phyloP scores from a whole-genome alignment of 2,888 invertebrate genomes.

The Tiphia femorata region DNA sequence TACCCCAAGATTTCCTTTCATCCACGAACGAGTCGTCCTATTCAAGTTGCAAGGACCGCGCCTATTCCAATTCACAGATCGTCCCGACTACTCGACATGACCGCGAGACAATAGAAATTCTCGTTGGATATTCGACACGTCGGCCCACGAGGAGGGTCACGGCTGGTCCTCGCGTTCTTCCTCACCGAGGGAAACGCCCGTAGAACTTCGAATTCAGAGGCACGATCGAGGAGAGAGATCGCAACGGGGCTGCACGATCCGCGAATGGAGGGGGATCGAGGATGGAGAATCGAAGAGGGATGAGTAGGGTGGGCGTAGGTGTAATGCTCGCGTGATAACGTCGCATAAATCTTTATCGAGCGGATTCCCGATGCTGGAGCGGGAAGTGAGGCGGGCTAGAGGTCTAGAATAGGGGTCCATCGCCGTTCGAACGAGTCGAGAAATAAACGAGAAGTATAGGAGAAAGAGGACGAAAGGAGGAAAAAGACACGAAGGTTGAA shows the following conservation, averaged over 20 bases:
- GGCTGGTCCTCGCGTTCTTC: too few relatives aligned
- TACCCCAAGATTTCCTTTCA: background rate
- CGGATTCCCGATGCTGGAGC: conserved; percentile 5
- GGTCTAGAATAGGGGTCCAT: conserved; percentile 9
- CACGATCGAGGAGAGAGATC: background rate
- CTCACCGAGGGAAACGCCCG: too few relatives aligned
- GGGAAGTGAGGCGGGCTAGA: background rate
- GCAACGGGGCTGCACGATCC: too few relatives aligned
- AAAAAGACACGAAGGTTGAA: background rate
- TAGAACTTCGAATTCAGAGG: background rate
- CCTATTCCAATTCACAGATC: background rate
- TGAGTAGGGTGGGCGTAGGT: background rate
- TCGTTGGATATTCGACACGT: too few relatives aligned
- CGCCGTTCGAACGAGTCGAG: background rate
- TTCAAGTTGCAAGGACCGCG: background rate
- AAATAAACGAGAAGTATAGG: conserved; percentile 3
- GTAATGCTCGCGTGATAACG: conserved; percentile 14
- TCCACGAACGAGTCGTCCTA: background rate
- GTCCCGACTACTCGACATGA: too few relatives aligned
- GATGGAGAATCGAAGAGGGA: conserved; percentile 1
- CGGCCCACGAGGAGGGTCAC: too few relatives aligned
- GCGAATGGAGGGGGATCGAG: too few relatives aligned
- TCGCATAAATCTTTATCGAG: conserved; percentile 32
- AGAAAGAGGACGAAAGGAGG: background rate
- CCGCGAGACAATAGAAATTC: too few relatives aligned